These are phyloP conservation scores for Eulemur albifrons DNA, from an alignment of 2,797 vertebrate species.

Conservation along the genomic window DNA sequence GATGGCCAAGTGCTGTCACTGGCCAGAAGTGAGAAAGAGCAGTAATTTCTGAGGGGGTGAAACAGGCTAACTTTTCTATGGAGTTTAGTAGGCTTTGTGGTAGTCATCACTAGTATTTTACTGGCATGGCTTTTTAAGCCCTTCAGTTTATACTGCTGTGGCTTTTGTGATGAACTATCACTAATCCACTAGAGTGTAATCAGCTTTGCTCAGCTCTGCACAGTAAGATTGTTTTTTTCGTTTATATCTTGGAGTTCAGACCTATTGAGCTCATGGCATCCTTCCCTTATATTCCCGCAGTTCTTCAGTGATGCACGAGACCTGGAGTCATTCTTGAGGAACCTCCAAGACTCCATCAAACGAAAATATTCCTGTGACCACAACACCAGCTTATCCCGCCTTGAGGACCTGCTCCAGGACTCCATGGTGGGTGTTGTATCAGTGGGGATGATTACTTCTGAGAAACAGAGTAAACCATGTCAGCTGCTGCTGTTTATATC, in stretches of 20 bases:
- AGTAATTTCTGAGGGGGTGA: not conserved
- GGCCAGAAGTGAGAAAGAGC: not conserved
- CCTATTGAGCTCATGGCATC: not conserved
- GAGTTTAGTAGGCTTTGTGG: not conserved
- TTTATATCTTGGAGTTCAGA: not conserved
- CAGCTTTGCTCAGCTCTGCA: not conserved
- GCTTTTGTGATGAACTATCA: not conserved
- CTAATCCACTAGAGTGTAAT: not conserved
- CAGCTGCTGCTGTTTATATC: slow-evolving; percentile 52
- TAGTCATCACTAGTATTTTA: not conserved
- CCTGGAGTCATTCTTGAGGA: slow-evolving; percentile 92
- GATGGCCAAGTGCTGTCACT: not conserved
- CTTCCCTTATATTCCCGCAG: slow-evolving; percentile 78
- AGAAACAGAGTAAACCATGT: slow-evolving; percentile 51
- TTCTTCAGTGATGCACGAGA: slow-evolving; percentile 94
- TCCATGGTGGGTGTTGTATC: slow-evolving; percentile 92
- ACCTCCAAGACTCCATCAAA: slow-evolving; percentile 96
- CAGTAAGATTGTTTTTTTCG: not conserved
- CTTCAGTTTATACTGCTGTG: not conserved
- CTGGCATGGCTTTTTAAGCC: not conserved
- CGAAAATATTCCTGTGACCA: slow-evolving; percentile 96
- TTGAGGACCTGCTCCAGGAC: slow-evolving; percentile 98
- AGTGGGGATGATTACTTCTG: slow-evolving; percentile 52
- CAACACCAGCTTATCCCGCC: slow-evolving; percentile 92
- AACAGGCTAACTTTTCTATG: not conserved